phyloP scores from a whole-genome alignment of 2,797 vertebrate species.

The Tapirus indicus region DNA sequence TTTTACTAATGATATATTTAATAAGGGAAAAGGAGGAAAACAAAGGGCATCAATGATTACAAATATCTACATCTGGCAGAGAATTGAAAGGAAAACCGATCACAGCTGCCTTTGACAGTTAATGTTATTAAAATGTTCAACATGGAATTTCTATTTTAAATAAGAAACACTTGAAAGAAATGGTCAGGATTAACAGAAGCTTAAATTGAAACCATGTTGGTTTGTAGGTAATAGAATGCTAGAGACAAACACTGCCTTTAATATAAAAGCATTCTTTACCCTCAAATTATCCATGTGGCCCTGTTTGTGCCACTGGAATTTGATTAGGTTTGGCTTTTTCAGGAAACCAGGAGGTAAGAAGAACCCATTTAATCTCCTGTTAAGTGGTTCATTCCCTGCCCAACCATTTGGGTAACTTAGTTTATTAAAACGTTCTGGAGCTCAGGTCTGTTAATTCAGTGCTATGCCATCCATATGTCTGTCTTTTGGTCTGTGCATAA shows the following conservation, averaged over 20 bases:
- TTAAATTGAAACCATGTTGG: constrained; percentile 89
- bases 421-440: constrained; percentile 84
- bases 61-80: constrained; percentile 86
- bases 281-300: constrained; percentile 59
- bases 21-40: constrained; percentile 81
- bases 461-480: neutral
- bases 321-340: constrained; percentile 85
- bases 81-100: constrained; percentile 77
- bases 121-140: constrained; percentile 87
- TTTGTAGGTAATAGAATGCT: constrained; percentile 84
- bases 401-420: constrained; percentile 68
- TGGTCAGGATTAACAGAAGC: constrained; percentile 85
- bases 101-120: constrained; percentile 87
- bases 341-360: constrained; percentile 84
- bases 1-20: constrained; percentile 83
- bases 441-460: constrained; percentile 64
- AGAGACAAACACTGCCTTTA: constrained; percentile 77
- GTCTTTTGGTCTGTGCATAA: neutral
- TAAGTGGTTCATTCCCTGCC: constrained; percentile 80
- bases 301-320: constrained; percentile 79
- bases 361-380: constrained; percentile 72
- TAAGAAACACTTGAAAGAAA: constrained; percentile 87
- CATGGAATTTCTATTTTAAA: constrained; percentile 88
- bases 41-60: constrained; percentile 83
- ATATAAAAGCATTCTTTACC: constrained; percentile 82